phyloP scores from a whole-genome alignment of 2,113 vertebrate genomes.

The Nothoprocta perdicaria region DNA sequence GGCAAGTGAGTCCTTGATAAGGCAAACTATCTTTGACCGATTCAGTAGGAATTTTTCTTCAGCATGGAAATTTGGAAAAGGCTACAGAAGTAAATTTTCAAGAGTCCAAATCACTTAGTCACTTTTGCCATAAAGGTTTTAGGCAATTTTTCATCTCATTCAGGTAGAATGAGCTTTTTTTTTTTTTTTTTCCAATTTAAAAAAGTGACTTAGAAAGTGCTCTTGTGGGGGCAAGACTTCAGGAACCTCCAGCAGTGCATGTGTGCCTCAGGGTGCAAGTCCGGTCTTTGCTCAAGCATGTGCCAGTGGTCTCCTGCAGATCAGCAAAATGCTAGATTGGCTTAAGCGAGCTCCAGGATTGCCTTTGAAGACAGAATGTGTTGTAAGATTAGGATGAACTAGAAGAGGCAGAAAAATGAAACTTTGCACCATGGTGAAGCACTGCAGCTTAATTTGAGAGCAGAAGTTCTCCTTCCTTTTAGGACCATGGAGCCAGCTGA shows the following conservation, averaged over 20 bases:
- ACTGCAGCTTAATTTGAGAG: background rate
- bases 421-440: background rate
- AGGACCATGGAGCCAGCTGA: background rate
- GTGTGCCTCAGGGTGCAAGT: background rate
- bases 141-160: background rate
- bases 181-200: background rate
- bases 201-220: background rate
- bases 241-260: background rate
- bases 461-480: background rate
- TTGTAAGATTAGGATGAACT: background rate
- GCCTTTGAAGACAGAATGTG: background rate
- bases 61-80: background rate
- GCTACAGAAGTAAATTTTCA: background rate
- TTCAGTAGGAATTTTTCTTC: background rate
- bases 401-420: background rate
- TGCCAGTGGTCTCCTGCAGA: background rate
- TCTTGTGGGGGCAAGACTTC: background rate
- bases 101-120: background rate
- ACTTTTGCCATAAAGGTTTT: background rate
- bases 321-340: background rate
- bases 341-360: background rate
- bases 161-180: background rate
- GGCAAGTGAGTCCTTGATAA: background rate
- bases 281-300: background rate
- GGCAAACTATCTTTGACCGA: background rate